Evolutionary conservation across 2,888 invertebrate species (phyloP).

Genomic region (Platycheirus albimanus): DNA sequence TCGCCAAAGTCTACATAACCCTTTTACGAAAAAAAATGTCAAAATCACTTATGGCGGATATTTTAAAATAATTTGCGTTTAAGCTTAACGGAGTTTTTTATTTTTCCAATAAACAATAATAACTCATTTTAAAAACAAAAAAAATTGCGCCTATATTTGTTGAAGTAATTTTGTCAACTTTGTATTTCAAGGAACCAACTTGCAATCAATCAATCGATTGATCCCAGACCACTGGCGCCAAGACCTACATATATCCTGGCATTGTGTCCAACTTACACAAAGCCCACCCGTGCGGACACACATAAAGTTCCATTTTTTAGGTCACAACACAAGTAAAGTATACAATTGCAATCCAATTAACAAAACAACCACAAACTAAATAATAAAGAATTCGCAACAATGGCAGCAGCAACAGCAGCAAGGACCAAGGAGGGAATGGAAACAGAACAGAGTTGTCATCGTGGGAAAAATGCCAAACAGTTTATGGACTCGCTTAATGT

Average conservation of each 20-base stretch:
- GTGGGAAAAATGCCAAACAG: conserved; percentile 34
- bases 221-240: conserved; percentile 34
- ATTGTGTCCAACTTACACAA: conserved; percentile 15
- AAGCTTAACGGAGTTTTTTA: no score
- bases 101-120: no score
- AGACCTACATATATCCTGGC: background rate
- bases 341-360: conserved; percentile 38
- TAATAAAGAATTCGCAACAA: conserved; percentile 15
- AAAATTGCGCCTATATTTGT: no score
- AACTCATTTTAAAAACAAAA: no score
- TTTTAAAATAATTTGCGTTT: no score
- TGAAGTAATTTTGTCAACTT: no score
- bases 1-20: no score
- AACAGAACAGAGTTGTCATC: conserved; percentile 21
- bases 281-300: conserved; percentile 13
- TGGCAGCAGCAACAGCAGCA: background rate
- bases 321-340: conserved; percentile 12
- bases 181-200: no score
- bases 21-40: no score
- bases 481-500: conserved; percentile 23
- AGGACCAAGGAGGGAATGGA: no score
- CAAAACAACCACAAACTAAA: conserved; percentile 21
- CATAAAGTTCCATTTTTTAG: conserved; percentile 12
- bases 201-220: conserved; percentile 27
- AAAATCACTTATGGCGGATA: no score